Conservation (phyloP, 23 tunicate species). For the Clavelina lepadiformis region DNA sequence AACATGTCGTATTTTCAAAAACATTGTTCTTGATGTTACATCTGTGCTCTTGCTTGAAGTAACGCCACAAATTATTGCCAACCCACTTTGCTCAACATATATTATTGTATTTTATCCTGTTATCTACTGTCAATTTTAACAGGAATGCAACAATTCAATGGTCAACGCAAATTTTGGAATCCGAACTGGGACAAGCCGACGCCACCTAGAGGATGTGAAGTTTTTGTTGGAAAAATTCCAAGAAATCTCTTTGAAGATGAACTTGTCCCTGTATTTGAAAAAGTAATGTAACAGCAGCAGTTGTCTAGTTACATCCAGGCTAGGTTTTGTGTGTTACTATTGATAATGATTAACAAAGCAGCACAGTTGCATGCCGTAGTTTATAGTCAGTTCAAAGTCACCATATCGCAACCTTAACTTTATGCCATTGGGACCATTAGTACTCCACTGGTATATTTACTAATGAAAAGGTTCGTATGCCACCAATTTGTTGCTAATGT, state of each 20-base stretch:
- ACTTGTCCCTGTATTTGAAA: conserved; percentile 88
- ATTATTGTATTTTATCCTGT: neutral
- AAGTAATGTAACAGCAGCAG: conserved; percentile 27
- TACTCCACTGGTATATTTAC: no score
- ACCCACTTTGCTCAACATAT: no score
- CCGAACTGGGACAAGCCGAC: conserved; percentile 79
- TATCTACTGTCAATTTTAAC: conserved; percentile 7
- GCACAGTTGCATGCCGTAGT: neutral
- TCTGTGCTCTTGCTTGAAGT: no score
- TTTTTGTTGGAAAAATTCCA: conserved; percentile 91
- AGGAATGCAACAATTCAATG: conserved; percentile 98
- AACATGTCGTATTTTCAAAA: no score
- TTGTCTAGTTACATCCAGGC: neutral
- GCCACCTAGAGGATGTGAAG: conserved; percentile 96
- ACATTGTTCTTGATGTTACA: no score
- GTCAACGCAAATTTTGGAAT: conserved; percentile 92
- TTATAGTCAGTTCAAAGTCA: neutral
- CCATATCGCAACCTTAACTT: no score
- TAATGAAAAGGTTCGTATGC: neutral
- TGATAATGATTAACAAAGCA: neutral
- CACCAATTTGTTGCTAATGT: neutral
- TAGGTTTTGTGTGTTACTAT: neutral
- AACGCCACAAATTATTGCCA: no score
- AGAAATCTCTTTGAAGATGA: conserved; percentile 93
- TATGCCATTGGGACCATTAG: no score